Evolutionary conservation across 1,140 invertebrate genomes (phyloP).

Genomic region (Aphis craccivora): DNA sequence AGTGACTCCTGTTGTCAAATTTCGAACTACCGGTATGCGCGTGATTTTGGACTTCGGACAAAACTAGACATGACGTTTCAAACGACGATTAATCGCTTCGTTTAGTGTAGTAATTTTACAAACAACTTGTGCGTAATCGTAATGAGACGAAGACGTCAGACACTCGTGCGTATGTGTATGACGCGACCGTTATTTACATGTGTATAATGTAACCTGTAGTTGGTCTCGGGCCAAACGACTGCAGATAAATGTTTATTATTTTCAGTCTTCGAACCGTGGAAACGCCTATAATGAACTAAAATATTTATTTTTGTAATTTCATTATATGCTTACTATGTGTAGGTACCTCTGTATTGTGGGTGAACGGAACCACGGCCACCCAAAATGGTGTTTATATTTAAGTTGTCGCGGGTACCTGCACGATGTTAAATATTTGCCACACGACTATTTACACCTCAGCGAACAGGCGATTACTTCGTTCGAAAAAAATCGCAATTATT

Average conservation of each 20-base stretch:
- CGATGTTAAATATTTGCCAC: background rate
- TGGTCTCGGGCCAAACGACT: slow-evolving; percentile 22
- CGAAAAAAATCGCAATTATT: background rate
- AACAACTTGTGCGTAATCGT: background rate
- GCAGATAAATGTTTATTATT: slow-evolving; percentile 46
- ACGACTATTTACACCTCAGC: background rate
- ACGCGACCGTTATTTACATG: background rate
- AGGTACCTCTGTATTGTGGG: too few species aligned
- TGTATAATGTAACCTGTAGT: background rate
- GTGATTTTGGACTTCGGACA: background rate
- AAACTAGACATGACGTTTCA: background rate
- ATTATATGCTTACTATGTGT: too few species aligned
- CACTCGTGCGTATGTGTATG: background rate
- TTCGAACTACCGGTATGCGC: too few species aligned
- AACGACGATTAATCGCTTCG: slow-evolving; percentile 5
- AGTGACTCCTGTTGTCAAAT: background rate
- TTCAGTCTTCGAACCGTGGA: slow-evolving; percentile 36
- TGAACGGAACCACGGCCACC: background rate
- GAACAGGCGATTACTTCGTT: too few species aligned
- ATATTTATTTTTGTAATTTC: slow-evolving; percentile 29
- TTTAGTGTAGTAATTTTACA: background rate
- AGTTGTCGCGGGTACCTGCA: background rate
- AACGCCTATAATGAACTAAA: slow-evolving; percentile 36
- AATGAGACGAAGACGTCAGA: background rate
- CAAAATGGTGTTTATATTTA: background rate